Evolutionary conservation across 2,113 vertebrate genomes (phyloP).

Genomic region (Misgurnus anguillicaudatus): DNA sequence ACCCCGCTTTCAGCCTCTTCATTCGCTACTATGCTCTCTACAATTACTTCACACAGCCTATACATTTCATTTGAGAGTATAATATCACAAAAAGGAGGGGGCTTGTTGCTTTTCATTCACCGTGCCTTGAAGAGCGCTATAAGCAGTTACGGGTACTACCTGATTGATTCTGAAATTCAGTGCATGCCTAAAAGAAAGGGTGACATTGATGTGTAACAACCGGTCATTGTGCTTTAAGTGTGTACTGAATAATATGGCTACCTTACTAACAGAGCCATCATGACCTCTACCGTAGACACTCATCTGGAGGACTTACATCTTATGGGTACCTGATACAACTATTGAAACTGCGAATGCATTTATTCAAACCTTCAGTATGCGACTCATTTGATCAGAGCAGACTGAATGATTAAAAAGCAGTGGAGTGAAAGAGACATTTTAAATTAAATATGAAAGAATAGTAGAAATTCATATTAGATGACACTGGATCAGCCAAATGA

Average conservation of each 20-base stretch:
- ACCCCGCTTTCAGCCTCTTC: conserved; percentile 40
- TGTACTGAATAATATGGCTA: no score
- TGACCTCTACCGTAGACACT: no score
- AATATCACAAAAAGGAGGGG: background rate
- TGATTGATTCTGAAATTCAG: background rate
- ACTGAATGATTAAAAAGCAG: background rate
- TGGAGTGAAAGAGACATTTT: background rate
- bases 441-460: background rate
- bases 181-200: no score
- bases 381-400: no score
- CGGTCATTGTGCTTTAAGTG: no score
- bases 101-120: conserved; percentile 6
- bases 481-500: background rate
- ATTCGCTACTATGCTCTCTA: conserved; percentile 14
- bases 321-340: background rate
- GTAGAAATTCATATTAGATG: background rate
- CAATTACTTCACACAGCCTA: conserved; percentile 32
- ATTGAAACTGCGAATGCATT: background rate
- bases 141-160: background rate
- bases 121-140: background rate
- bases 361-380: no score
- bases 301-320: background rate
- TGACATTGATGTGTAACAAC: no score
- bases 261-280: no score
- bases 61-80: conserved; percentile 25